Percentiles rank a stretch among this genome's conserved stretches.
Conservation (phyloP, 1,140 invertebrate species). For the Drosophila mojavensis region DNA sequence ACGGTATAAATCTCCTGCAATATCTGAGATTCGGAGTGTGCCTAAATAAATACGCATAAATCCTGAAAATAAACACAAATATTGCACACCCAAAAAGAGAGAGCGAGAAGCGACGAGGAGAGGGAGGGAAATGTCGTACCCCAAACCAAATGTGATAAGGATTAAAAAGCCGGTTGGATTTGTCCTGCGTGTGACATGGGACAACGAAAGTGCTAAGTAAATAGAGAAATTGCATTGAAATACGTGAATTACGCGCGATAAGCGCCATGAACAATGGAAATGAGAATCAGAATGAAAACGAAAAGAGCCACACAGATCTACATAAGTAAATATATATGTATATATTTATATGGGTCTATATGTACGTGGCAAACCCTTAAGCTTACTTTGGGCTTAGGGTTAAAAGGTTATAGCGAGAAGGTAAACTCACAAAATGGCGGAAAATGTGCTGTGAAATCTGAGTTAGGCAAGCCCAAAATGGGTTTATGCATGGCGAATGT, state of each 20-base stretch:
- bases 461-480: not conserved
- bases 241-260: constrained; percentile 59
- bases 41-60: constrained; percentile 80
- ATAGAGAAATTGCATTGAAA: constrained; percentile 58
- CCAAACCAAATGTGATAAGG: constrained; percentile 59
- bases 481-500: no score
- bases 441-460: constrained; percentile 3
- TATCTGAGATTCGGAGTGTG: constrained; percentile 45
- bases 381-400: constrained; percentile 4
- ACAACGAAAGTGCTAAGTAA: constrained; percentile 72
- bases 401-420: constrained; percentile 2
- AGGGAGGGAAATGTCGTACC: constrained; percentile 28
- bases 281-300: not conserved
- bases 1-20: constrained; percentile 17
- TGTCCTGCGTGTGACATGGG: constrained; percentile 37
- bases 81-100: not conserved
- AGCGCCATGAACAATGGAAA: constrained; percentile 24
- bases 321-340: constrained; percentile 18
- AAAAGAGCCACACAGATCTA: not conserved
- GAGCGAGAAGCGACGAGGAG: not conserved
- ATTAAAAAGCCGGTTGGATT: constrained; percentile 62
- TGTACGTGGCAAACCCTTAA: not conserved
- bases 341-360: not conserved
- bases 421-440: not conserved
- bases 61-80: constrained; percentile 56